Base-by-base conservation (phyloP, 2,113 vertebrate genomes). In the Sturnira hondurensis region DNA sequence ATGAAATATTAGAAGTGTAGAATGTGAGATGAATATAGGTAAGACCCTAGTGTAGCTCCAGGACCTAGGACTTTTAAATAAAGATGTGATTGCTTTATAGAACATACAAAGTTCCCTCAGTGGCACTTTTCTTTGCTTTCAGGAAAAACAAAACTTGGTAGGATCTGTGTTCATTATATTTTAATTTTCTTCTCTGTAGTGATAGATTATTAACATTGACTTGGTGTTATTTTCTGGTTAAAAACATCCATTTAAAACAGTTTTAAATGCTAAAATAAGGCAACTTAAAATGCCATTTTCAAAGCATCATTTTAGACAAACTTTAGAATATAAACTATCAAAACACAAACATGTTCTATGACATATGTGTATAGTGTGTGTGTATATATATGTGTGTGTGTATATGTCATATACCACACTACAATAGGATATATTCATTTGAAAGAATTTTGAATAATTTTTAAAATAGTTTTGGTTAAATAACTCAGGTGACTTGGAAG, bases 161-260 rank as follows among this genome's bases (percentile, higher is more conserved):
- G 43, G 17, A 86, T 33, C 50, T 65, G 28, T 54, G 24, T 71
- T 63, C 52, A 56, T 91, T 89, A 52, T 70, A 87, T 96, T 98
- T 97, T 92, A 77, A 50, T 96, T 38, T 92, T 73, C 88, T 97
- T 96, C 38, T 91, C 83, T 93, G 15, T 28, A 92, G 65, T 24
- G 70, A 70, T 43, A 50, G 68, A n/a, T 50, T 96, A 45, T 95
- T 76, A 93, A 19, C 24, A 22, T 10, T 89, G 82, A 91, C 95
- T 96, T 33, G 1, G 24, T 67, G 38, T 86, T 70, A 43, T 22
- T 61, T 93, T 81, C 47, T 10, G 52, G 36, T 83, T 82, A 61
- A n/a, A 86, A 76, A 26, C 73, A 67, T 80, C 50, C 58, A 74
- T 83, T 91, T 65, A 50, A 86, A 92, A 85, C 20, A 70, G 36